Base-by-base conservation (phyloP, 2,797 vertebrate genomes). In the Sebastes nivosus region DNA sequence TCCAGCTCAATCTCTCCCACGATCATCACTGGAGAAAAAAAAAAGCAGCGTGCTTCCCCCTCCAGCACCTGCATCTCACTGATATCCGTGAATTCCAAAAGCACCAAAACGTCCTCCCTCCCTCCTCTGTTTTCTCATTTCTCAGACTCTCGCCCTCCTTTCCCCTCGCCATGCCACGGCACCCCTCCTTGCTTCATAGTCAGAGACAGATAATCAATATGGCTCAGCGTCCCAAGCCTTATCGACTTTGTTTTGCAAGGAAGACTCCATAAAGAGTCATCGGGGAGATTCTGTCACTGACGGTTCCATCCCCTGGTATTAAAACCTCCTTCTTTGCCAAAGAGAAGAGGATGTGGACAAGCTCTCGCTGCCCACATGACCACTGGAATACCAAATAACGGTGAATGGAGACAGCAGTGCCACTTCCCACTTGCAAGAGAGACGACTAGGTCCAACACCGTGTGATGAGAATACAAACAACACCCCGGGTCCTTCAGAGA, bases 231-330 rank as follows among this genome's bases (percentile, higher is more conserved):
- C 85, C 93, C 94, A 90, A 92, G 89, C 93, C 91, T 93, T 97
- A 98, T 98, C 92, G 97, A 98, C 96, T 97, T 93, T 72, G 88
- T 95, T 94, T 97, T 92, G 96, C 91, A 80, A 80, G 94, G 93
- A 97, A 97, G 95, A 97, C 96, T 97, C 94, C 95, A 96, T 97
- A 96, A 97, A 97, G 90, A 97, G 95, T 95, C 95, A 88, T 91
- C 64, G 81, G 94, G 94, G 96, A 95, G 93, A 96, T 93, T 95
- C 87, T 95, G 97, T 96, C 94, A 94, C 92, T 95, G 95, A 94
- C 92, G 93, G 93, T 95, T 96, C 93, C 93, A 92, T 96, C 94
- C 94, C 94, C 86, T 84, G 90, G 90, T 87, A 94, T 96, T 92
- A 96, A 96, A 96, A 95, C 75, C 85, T 84, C 79, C 84, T 78